Percentiles rank a stretch among this genome's conserved stretches.
Evolutionary conservation across 2,113 vertebrate species (phyloP).

Genomic region (human (Homo sapiens)): GRCh38 chr21:9062501-9063000

Average conservation of each 20-base stretch:
- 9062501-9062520: neutral
- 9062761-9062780: rapidly evolving
- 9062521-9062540: neutral
- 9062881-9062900: neutral
- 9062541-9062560: neutral
- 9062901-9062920: neutral
- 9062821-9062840: neutral
- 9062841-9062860: neutral
- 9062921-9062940: neutral
- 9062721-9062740: neutral
- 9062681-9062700: neutral
- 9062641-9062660: neutral
- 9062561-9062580: neutral
- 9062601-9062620: neutral
- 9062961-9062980: neutral
- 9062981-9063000: neutral
- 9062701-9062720: neutral
- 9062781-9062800: neutral
- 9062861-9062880: neutral
- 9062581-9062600: neutral
- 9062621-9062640: neutral
- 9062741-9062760: neutral
- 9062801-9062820: neutral
- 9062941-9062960: neutral
- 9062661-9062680: neutral